These are phyloP conservation scores for Deroptyus accipitrinus DNA, from an alignment of 2,113 vertebrate genomes.

Conservation along the genomic window DNA sequence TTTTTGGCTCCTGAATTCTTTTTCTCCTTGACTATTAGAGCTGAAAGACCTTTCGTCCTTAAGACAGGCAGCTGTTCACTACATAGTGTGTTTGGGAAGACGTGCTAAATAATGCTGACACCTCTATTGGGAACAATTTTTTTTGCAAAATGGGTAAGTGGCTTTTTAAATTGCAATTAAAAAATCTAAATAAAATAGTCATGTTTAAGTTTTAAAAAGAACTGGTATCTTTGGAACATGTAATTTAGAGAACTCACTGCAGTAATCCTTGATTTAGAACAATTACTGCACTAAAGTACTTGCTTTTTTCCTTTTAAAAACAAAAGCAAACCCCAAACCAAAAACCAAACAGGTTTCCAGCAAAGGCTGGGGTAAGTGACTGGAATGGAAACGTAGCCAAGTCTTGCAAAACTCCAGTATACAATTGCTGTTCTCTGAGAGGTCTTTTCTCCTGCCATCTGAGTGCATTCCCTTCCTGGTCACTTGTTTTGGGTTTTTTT, in stretches of 20 bases:
- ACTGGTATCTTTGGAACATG: slow-evolving; percentile 14
- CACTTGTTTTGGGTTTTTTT: not conserved
- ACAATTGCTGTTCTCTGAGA: not conserved
- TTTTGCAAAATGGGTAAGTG: not conserved
- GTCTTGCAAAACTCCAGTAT: not conserved
- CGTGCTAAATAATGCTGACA: not conserved
- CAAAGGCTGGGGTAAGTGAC: not conserved
- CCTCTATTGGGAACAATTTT: not conserved
- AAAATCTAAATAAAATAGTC: not conserved
- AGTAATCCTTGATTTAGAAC: slow-evolving; percentile 31
- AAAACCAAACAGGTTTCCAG: slow-evolving; percentile 34
- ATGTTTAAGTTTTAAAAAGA: not conserved
- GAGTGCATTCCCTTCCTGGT: not conserved
- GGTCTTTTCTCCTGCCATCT: not conserved
- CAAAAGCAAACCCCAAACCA: slow-evolving; percentile 2
- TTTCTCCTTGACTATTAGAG: not conserved
- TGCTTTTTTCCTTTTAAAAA: not conserved
- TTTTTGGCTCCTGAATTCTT: slow-evolving; percentile 40
- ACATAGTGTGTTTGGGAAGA: not conserved
- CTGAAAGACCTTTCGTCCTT: not conserved
- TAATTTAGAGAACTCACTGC: slow-evolving; percentile 11
- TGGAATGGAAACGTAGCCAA: not conserved
- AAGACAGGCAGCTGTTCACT: not conserved
- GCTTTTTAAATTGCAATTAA: not conserved
- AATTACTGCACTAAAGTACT: slow-evolving; percentile 11